Conservation (phyloP, 2,888 invertebrate genomes). For the Amiota communis region DNA sequence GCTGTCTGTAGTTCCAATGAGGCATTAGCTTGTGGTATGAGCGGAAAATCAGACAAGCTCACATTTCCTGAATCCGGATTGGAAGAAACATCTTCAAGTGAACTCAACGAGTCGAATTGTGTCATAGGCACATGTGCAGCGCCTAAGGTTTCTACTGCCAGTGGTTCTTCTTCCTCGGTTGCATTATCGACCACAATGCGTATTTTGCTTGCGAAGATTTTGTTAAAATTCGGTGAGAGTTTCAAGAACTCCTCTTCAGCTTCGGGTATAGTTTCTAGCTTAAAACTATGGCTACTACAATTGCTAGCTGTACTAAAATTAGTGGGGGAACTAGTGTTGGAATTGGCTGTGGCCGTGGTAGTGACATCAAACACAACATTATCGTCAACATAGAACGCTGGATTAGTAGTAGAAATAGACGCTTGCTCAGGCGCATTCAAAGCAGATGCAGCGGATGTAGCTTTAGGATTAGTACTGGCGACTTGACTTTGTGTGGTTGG, state of each 20-base stretch:
- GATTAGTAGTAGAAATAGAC: constrained; percentile 46
- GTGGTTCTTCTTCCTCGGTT: constrained; percentile 18
- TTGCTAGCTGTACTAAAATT: constrained; percentile 48
- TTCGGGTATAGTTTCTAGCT: constrained; percentile 67
- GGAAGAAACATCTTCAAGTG: constrained; percentile 67
- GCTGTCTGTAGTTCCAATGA: constrained; percentile 64
- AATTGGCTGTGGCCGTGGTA: constrained; percentile 48
- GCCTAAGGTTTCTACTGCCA: background rate
- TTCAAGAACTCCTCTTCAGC: constrained; percentile 45
- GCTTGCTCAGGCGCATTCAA: constrained; percentile 44
- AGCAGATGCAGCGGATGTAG: constrained; percentile 43
- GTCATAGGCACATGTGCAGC: constrained; percentile 38
- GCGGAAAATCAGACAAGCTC: constrained; percentile 69
- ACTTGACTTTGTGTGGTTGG: constrained; percentile 35
- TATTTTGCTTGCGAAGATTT: constrained; percentile 68
- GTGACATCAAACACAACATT: constrained; percentile 47
- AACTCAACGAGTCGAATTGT: constrained; percentile 67
- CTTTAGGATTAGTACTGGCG: constrained; percentile 58
- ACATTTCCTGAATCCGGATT: constrained; percentile 73
- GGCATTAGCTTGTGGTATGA: constrained; percentile 56
- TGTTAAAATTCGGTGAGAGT: constrained; percentile 64
- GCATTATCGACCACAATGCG: constrained; percentile 61
- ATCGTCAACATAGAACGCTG: constrained; percentile 54
- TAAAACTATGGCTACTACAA: constrained; percentile 63
- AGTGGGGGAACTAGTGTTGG: constrained; percentile 47